A percentile compares a stretch with the other conserved stretches of the same genome.
Conservation (phyloP, 2,888 invertebrate species). For the Eupeodes luniger region DNA sequence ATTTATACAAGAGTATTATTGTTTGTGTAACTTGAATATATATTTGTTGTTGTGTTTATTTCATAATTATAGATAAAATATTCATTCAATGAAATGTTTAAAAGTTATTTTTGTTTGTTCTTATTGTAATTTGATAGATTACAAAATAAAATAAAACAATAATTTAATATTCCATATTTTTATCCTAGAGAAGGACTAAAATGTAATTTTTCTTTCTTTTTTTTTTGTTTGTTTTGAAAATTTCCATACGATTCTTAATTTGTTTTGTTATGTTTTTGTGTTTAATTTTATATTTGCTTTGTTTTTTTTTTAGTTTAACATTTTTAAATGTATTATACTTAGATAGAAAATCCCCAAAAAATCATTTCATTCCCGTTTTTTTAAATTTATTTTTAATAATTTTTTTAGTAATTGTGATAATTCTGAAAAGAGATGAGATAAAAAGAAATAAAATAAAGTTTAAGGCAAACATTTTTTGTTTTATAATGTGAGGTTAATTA, state of each 20-base stretch:
- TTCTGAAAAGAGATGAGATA: slow-evolving; percentile 65
- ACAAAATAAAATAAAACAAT: slow-evolving; percentile 32
- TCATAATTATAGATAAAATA: slow-evolving; percentile 46
- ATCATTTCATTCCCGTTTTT: slow-evolving; percentile 63
- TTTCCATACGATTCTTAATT: slow-evolving; percentile 30
- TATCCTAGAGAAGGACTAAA: slow-evolving; percentile 24
- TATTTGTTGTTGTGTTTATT: slow-evolving; percentile 19
- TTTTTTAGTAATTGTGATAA: slow-evolving; percentile 66
- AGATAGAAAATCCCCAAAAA: slow-evolving; percentile 70
- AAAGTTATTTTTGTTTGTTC: slow-evolving; percentile 29
- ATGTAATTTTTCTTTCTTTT: slow-evolving; percentile 22
- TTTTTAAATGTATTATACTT: slow-evolving; percentile 64
- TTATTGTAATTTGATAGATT: slow-evolving; percentile 35
- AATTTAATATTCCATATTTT: slow-evolving; percentile 16
- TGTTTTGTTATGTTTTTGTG: background rate
- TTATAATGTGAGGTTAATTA: background rate
- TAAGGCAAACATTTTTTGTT: background rate
- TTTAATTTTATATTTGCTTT: background rate
- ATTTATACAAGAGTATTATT: slow-evolving; percentile 42
- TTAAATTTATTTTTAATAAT: slow-evolving; percentile 63
- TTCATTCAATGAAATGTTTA: slow-evolving; percentile 44
- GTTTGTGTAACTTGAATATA: slow-evolving; percentile 35
- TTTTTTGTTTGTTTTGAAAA: background rate
- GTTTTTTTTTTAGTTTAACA: slow-evolving; percentile 41
- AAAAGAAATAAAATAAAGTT: slow-evolving; percentile 2